phyloP scores from a whole-genome alignment of 2,113 vertebrate species.

The Ciconia boyciana region DNA sequence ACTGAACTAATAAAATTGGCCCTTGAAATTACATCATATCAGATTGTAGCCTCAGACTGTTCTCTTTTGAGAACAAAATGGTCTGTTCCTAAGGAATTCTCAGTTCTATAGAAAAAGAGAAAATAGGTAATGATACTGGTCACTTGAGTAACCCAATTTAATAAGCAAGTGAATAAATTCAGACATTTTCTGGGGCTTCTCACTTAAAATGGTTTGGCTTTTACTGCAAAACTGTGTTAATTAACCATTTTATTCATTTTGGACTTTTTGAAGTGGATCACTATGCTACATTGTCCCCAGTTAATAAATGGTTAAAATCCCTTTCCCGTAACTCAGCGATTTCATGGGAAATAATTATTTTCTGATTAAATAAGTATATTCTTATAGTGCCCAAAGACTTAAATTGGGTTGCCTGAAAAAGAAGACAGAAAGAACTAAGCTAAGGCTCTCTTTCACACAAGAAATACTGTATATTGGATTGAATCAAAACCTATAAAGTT shows the following conservation, averaged over 20 bases:
- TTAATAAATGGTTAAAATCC: not conserved
- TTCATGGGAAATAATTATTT: not conserved
- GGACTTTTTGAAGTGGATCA: not conserved
- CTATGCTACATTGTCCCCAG: not conserved
- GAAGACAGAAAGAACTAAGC: not conserved
- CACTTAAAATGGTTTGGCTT: not conserved
- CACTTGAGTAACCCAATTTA: not conserved
- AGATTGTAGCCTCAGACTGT: not conserved
- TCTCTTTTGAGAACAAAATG: not conserved
- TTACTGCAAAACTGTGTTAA: not conserved
- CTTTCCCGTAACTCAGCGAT: not conserved
- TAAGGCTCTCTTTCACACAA: not conserved
- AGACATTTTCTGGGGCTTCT: not conserved
- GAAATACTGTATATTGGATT: not conserved
- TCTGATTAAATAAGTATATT: not conserved
- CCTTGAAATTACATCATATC: not conserved
- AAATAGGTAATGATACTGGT: not conserved
- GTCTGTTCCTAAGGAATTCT: not conserved
- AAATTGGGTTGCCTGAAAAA: not conserved
- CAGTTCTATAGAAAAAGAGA: not conserved
- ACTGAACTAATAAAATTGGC: not conserved
- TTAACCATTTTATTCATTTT: not conserved
- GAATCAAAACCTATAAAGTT: not conserved
- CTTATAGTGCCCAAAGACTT: not conserved
- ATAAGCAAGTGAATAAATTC: not conserved